A percentile compares a stretch with the other conserved stretches of the same genome.
These are phyloP conservation scores for Dicroscelio sp. DNA, from an alignment of 2,888 invertebrate genomes.

Conservation along the genomic window DNA sequence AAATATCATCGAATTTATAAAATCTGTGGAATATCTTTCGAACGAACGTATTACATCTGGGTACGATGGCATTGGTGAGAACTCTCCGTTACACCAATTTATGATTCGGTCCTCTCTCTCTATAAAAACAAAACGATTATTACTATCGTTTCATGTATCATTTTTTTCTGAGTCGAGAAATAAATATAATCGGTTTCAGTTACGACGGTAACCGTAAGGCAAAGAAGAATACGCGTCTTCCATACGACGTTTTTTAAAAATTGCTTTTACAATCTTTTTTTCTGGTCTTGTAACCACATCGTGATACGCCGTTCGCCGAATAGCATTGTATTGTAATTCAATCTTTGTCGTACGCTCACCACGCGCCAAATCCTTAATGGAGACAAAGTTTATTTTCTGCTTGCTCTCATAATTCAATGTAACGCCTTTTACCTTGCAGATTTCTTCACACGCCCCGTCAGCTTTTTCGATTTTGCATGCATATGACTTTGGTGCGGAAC, in stretches of 20 bases:
- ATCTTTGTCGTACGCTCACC: background rate
- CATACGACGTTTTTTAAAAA: background rate
- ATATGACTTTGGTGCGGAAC: slow-evolving; percentile 34
- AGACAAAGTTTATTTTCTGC: background rate
- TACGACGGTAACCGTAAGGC: too few relatives aligned
- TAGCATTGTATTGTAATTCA: background rate
- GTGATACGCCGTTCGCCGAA: background rate
- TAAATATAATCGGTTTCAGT: too few relatives aligned
- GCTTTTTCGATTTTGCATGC: background rate
- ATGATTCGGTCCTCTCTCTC: too few relatives aligned
- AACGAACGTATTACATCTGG: too few relatives aligned
- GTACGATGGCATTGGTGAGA: too few relatives aligned
- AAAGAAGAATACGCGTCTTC: too few relatives aligned
- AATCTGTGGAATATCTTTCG: too few relatives aligned
- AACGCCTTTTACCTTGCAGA: slow-evolving; percentile 56
- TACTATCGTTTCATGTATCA: too few relatives aligned
- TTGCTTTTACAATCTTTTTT: slow-evolving; percentile 10
- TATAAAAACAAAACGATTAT: too few relatives aligned
- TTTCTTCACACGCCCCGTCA: background rate
- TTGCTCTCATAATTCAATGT: slow-evolving; percentile 32
- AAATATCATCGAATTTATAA: too few relatives aligned
- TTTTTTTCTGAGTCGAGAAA: too few relatives aligned
- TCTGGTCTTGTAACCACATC: background rate
- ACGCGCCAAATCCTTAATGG: background rate
- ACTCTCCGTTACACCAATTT: too few relatives aligned